Evolutionary conservation across 2,888 invertebrate genomes (phyloP).

Genomic region (Pyrocoelia pectoralis): DNA sequence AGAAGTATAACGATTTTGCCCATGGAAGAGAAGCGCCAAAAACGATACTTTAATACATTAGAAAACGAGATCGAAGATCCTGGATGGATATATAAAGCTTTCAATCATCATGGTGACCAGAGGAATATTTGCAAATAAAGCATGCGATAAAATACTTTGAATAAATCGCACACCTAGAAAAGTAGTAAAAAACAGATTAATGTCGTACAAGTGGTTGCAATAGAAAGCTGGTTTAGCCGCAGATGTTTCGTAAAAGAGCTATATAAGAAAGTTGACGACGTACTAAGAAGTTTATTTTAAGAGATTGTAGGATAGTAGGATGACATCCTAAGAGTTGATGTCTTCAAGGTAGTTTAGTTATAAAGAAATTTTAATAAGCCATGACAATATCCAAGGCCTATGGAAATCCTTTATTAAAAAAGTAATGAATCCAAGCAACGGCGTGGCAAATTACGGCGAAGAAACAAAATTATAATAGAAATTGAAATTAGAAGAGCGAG

Average conservation of each 20-base stretch:
- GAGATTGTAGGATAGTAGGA: constrained; percentile 3
- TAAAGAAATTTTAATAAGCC: constrained; percentile 34
- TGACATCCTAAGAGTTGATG: constrained; percentile 14
- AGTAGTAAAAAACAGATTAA: too few relatives aligned
- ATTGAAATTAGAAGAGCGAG: constrained; percentile 41
- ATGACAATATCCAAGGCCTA: constrained; percentile 35
- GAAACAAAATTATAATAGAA: constrained; percentile 42
- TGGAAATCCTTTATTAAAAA: constrained; percentile 36
- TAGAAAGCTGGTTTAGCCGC: neutral
- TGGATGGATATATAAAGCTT: too few relatives aligned
- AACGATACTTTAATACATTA: too few relatives aligned
- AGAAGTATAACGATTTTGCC: too few relatives aligned
- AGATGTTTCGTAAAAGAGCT: neutral
- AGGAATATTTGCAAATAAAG: too few relatives aligned
- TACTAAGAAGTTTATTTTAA: constrained; percentile 11
- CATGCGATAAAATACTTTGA: too few relatives aligned
- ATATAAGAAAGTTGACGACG: neutral
- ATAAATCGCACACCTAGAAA: too few relatives aligned
- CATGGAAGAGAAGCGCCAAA: too few relatives aligned
- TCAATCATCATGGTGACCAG: too few relatives aligned
- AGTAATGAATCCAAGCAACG: constrained; percentile 37
- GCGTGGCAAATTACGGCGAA: constrained; percentile 36
- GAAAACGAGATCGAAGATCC: too few relatives aligned
- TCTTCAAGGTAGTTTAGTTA: constrained; percentile 25
- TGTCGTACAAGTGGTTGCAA: neutral